Base-by-base conservation (phyloP, 2,797 vertebrate genomes). In the Pseudomugil gertrudae region DNA sequence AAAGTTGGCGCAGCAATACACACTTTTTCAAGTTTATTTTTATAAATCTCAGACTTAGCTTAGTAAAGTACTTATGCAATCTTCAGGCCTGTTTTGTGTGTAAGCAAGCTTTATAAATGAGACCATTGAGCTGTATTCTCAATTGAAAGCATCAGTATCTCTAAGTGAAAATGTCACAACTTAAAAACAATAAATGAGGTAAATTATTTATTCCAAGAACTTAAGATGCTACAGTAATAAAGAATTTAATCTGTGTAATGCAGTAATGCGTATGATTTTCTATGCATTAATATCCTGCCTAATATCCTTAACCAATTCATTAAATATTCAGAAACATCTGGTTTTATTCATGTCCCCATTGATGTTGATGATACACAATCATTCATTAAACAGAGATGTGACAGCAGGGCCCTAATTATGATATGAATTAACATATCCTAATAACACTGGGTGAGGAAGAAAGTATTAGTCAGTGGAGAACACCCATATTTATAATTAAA, bases 301-400 rank as follows among this genome's bases (percentile, higher is more conserved):
- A 26, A 76, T 2, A 57, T 43, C 21, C 13, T 9, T 4, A 9
- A 26, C 26, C 3, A 27, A 74, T 63, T 72, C 54, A 78, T 78
- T 78, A 71, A 67, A 65, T 54, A 80, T 74, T 77, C 50, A 68
- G 56, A 76, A 83, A 83, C 80, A 87, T 76, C 76, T 83, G 76
- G 63, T 83, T 80, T 77, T 57, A 75, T 72, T 84, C 56, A 66
- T 57, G 52, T 69, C 60, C 11, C 2, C 66, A 67, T 72, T 74
- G 64, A 72, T 79, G 69, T 54, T 85, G 78, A 86, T 84, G 76
- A 79, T 73, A 81, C 62, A 69, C 57, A 79, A 75, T 83, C 58
- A 51, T 69, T 79, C 50, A 83, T 83, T 81, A 78, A 77, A 64
- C 50, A 40, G 47, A 35, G 66, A 65, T 52, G 71, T 23, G 29